Evolutionary conservation across 2,888 invertebrate species (phyloP).

Genomic region (Oxystoma pomonae): DNA sequence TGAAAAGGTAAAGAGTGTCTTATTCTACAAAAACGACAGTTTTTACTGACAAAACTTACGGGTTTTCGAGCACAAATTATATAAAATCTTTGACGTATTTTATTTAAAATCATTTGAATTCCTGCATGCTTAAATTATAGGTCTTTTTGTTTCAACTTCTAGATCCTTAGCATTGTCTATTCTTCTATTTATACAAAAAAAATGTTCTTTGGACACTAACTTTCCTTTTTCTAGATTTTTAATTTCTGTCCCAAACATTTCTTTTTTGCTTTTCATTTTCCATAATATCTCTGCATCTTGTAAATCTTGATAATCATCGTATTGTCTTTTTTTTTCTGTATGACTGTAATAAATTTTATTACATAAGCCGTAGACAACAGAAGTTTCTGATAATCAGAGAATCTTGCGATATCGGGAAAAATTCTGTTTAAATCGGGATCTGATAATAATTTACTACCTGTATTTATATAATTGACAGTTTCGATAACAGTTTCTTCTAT

Average conservation of each 20-base stretch:
- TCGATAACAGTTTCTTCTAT: neutral
- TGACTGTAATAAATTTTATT: neutral
- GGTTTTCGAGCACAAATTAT: neutral
- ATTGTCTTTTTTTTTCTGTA: neutral
- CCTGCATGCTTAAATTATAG: neutral
- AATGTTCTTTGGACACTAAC: no score
- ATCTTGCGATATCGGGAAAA: neutral
- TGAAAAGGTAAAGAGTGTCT: neutral
- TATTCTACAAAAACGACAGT: neutral
- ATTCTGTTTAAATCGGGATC: neutral
- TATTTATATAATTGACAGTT: neutral
- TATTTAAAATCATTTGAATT: neutral
- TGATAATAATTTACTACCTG: neutral
- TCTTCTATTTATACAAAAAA: neutral
- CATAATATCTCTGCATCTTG: neutral
- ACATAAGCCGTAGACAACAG: neutral
- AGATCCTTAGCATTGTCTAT: neutral
- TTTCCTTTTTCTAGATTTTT: neutral
- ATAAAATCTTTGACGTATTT: neutral
- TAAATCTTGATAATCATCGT: neutral
- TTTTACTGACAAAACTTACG: neutral
- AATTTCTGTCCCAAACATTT: neutral
- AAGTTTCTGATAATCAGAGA: neutral
- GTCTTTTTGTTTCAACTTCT: neutral
- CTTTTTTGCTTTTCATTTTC: neutral